Evolutionary conservation across 2,113 vertebrate genomes (phyloP).

Genomic region (Semnornis frantzii): DNA sequence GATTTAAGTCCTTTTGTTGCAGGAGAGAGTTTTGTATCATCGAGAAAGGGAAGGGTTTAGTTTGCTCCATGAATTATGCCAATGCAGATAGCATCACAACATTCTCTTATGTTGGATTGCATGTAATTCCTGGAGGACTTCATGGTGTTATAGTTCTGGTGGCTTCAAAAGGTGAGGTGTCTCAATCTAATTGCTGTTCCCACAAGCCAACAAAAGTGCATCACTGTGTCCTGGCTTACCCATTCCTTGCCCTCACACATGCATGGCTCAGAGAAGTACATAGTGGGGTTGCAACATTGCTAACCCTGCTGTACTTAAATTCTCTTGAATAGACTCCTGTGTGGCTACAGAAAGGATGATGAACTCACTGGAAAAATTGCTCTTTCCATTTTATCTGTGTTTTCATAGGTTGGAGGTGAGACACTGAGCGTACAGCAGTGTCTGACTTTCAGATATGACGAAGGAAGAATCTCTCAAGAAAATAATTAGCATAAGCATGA

Average conservation of each 20-base stretch:
- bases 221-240: background rate
- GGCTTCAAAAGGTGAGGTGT: background rate
- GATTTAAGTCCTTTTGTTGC: background rate
- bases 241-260: background rate
- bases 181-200: background rate
- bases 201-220: background rate
- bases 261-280: background rate
- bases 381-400: background rate
- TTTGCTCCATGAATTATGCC: background rate
- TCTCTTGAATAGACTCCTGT: background rate
- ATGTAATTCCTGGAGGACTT: background rate
- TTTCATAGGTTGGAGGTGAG: background rate
- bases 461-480: background rate
- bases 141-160: background rate
- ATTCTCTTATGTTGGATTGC: background rate
- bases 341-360: background rate
- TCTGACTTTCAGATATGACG: background rate
- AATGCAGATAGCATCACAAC: rapidly evolving
- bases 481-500: background rate
- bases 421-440: background rate
- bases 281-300: background rate
- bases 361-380: background rate
- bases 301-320: background rate
- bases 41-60: no score
- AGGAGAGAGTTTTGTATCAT: background rate